Evolutionary conservation across 1,140 invertebrate genomes (phyloP), one percentile per base, ranked within the genome.

Genomic region (Chymomyza costata): DNA sequence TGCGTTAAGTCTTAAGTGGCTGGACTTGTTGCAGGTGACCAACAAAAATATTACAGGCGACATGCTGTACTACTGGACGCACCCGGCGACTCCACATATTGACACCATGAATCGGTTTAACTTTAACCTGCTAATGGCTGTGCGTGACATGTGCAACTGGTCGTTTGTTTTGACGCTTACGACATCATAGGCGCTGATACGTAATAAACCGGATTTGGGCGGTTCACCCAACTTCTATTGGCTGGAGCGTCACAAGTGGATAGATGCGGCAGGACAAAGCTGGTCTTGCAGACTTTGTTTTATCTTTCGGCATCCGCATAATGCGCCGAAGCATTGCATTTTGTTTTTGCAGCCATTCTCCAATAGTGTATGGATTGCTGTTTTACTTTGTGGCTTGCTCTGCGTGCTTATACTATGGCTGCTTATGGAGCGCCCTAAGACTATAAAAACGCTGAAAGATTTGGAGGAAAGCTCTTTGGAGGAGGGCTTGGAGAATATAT

Each of bases 271-370:
- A 0, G 87, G 88, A 1, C 86, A 88, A 35, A 89, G 89, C 2
- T 92, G 89, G 88, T 80, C 73, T 1, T 73, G 73, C 43, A 64
- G 73, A 45, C 86, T 88, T 1, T 87, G 86, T 43, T 90, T 92
- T 56, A 89, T 92, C 28, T 90, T 92, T 52, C 87, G 90, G 3
- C 90, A 91, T 83, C 91, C 91, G 0, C 88, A 91, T 56, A 91
- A 90, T 1, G 87, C 86, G 1, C 88, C 86, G 62, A 87, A 88
- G 11, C 84, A 91, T 59, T 86, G 87, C 44, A 90, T 90, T 52
- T 88, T 90, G 13, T 91, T 89, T 53, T 82, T 89, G 0, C 85
- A 88, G 19, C 90, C 90, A 0, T 87, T 91, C 14, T 85, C 86
- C 1, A 59, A 68, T 8, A 64, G 81, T 13, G 88, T 91, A 13